Percentiles rank a stretch among this genome's conserved stretches.
Conservation (phyloP, 2,113 vertebrate genomes). For the Struthidea cinerea region DNA sequence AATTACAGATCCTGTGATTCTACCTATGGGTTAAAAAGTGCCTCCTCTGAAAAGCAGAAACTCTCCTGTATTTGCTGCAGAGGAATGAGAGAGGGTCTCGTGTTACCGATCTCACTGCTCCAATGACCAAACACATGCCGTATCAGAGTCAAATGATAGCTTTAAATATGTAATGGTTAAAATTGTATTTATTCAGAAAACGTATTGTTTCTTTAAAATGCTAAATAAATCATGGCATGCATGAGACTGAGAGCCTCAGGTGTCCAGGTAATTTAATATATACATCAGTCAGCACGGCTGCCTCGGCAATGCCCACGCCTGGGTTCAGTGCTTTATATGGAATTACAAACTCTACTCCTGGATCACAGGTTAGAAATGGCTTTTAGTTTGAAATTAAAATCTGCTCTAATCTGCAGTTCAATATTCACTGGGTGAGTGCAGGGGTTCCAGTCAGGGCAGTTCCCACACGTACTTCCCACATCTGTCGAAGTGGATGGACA, state of each 20-base stretch:
- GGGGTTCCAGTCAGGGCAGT: neutral
- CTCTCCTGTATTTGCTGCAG: neutral
- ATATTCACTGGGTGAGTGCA: neutral
- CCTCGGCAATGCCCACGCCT: neutral
- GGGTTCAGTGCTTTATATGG: neutral
- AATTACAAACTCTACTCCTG: neutral
- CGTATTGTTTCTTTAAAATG: neutral
- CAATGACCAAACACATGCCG: neutral
- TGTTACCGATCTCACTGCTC: neutral
- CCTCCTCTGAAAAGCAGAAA: neutral
- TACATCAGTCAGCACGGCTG: neutral
- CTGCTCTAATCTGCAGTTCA: neutral
- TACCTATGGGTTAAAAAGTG: neutral
- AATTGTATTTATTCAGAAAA: neutral
- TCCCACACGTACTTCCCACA: slow-evolving; percentile 80
- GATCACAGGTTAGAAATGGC: neutral
- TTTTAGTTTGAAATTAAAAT: neutral
- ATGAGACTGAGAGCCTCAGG: neutral
- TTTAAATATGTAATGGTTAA: neutral
- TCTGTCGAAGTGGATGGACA: slow-evolving; percentile 79
- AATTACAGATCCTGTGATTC: neutral
- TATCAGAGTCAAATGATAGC: neutral
- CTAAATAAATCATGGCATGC: neutral
- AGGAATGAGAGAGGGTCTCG: neutral
- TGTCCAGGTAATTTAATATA: neutral